Percentiles rank a stretch among this genome's conserved stretches.
Conservation (phyloP, 2,888 invertebrate genomes). For the Ochropleura plecta region DNA sequence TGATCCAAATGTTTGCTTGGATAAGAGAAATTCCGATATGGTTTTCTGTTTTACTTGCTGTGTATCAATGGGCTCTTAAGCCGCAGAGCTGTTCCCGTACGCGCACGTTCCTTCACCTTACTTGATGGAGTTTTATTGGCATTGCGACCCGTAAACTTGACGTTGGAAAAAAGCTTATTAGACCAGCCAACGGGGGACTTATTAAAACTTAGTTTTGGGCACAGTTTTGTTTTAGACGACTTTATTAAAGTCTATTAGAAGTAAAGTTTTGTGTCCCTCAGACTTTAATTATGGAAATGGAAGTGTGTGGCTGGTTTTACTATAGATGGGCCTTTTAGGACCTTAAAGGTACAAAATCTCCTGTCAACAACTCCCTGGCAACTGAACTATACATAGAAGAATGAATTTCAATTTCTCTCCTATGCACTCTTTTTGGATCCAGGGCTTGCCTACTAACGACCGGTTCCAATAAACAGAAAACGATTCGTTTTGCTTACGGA, state of each 20-base stretch:
- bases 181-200: constrained; percentile 70
- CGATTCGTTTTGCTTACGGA: too few species aligned
- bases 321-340: neutral
- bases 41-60: constrained; percentile 43
- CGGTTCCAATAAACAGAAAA: too few species aligned
- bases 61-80: constrained; percentile 53
- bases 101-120: constrained; percentile 67
- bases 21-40: neutral
- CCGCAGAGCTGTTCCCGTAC: constrained; percentile 53
- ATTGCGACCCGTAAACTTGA: constrained; percentile 79
- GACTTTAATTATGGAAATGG: constrained; percentile 25
- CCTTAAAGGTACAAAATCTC: too few species aligned
- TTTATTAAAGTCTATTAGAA: constrained; percentile 55
- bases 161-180: constrained; percentile 80
- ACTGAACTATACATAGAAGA: too few species aligned
- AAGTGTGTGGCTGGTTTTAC: neutral
- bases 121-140: constrained; percentile 84
- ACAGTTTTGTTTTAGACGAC: constrained; percentile 49
- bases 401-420: too few species aligned
- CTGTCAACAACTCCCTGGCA: too few species aligned
- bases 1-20: constrained; percentile 24
- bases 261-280: constrained; percentile 40
- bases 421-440: too few species aligned
- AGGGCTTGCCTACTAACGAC: too few species aligned
- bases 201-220: constrained; percentile 76